These are phyloP conservation scores for Harpegnathos saltator DNA, from an alignment of 1,140 invertebrate genomes.

Conservation along the genomic window DNA sequence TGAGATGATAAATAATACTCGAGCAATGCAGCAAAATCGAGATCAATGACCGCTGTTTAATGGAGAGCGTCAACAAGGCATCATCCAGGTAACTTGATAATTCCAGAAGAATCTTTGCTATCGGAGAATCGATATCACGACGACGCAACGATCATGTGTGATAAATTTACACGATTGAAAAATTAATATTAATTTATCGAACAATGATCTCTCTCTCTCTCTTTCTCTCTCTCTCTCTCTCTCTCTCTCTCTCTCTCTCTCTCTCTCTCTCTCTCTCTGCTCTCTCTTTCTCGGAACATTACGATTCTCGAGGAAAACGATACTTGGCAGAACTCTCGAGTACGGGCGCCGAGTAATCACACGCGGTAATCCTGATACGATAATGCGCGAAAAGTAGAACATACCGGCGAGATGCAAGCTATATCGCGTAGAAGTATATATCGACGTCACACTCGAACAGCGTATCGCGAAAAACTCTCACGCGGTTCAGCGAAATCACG, in stretches of 20 bases:
- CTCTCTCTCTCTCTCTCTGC: too few species aligned
- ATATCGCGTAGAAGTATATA: neutral
- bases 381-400: constrained; percentile 16
- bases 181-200: neutral
- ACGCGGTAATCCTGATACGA: neutral
- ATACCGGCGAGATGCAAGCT: neutral
- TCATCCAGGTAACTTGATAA: constrained; percentile 55
- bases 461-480: constrained; percentile 18
- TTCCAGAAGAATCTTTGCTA: constrained; percentile 30
- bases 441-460: neutral
- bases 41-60: constrained; percentile 50
- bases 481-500: neutral
- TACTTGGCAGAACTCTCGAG: neutral
- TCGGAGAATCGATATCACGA: constrained; percentile 29
- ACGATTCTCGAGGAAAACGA: neutral
- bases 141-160: neutral
- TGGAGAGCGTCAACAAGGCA: neutral
- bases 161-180: neutral
- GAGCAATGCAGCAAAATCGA: neutral
- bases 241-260: too few species aligned
- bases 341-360: neutral
- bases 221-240: too few species aligned
- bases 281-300: too few species aligned
- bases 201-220: too few species aligned
- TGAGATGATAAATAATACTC: neutral